Evolutionary conservation across 1,140 invertebrate genomes (phyloP), one percentile per base, ranked within the genome.

Genomic region (Hyles euphorbiae): DNA sequence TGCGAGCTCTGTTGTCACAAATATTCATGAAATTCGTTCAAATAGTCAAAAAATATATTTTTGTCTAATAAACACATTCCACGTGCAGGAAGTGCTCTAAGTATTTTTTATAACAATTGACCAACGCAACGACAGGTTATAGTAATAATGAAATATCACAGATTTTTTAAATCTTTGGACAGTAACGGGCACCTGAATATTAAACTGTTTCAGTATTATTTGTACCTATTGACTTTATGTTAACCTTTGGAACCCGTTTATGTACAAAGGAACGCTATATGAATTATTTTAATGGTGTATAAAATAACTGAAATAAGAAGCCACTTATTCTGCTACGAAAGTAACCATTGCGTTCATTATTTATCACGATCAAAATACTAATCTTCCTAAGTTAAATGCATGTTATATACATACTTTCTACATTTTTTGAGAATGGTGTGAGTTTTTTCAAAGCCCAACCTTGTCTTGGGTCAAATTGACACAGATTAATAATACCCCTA

Each of bases 141-240:
- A 85, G 82, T 88, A 86, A 40, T 40, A 40, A 83, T 87, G 82
- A 83, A 87, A 89, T 90, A 90, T 90, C 89, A 90, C 89, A 90
- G 89, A 89, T 89, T 82, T 85, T 88, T 85, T 65, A 71, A 70
- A 76, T 90, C 88, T 90, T 90, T 90, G 89, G 88, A 89, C 83
- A 85, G 83, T 85, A 88, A 87, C 74, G 82, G 84, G 86, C 74
- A 72, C 78, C 78, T 81, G 76, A 76, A 74, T 56, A 72, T 70
- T 47, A 58, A 72, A 68, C 56, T 72, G 70, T 57, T 74, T 74
- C 66, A 76, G 71, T 68, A 70, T 72, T 71, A 76, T 83, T 80
- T 83, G 77, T 83, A 83, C 78, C 81, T 79, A 78, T 83, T 71
- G 75, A 82, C 70, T 61, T 69, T 78, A 40, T 40, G 36, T 40